These are phyloP conservation scores for Tribolium castaneum DNA, from an alignment of 1,140 invertebrate species.

Conservation along the genomic window DNA sequence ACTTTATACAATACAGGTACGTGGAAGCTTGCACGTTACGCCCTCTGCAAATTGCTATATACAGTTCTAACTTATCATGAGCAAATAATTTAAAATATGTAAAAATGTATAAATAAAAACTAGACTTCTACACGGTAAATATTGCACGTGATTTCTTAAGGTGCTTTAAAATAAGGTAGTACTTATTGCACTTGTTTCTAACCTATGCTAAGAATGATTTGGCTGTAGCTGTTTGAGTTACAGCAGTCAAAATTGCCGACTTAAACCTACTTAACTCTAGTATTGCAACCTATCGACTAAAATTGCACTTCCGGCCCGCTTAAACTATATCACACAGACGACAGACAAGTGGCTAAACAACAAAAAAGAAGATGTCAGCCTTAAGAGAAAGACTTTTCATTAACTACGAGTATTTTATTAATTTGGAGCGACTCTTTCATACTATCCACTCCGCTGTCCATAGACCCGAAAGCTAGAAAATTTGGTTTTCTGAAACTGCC, in stretches of 20 bases:
- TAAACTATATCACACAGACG: constrained; percentile 50
- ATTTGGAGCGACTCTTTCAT: constrained; percentile 3
- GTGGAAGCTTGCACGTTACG: constrained; percentile 46
- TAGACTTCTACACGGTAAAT: background rate
- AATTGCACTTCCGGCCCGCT: constrained; percentile 53
- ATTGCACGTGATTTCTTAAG: constrained; percentile 32
- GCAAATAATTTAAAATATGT: constrained; percentile 6
- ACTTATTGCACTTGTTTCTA: constrained; percentile 24
- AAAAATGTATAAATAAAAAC: constrained; percentile 5
- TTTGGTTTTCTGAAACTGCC: constrained; percentile 69
- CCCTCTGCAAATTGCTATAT: constrained; percentile 21
- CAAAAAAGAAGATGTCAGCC: background rate
- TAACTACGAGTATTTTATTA: constrained; percentile 7
- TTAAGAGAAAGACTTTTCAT: constrained; percentile 7
- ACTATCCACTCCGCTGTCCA: constrained; percentile 50
- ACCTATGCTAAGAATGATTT: constrained; percentile 34
- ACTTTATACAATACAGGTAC: constrained; percentile 45
- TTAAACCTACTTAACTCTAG: background rate
- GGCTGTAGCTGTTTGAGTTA: background rate
- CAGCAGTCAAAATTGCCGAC: background rate
- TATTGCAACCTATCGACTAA: constrained; percentile 36
- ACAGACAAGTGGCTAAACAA: background rate
- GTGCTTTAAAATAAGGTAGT: background rate
- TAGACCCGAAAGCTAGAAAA: constrained; percentile 16
- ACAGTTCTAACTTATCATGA: constrained; percentile 8